Conservation (phyloP, 2,888 invertebrate genomes). For the Clitarchus hookeri region DNA sequence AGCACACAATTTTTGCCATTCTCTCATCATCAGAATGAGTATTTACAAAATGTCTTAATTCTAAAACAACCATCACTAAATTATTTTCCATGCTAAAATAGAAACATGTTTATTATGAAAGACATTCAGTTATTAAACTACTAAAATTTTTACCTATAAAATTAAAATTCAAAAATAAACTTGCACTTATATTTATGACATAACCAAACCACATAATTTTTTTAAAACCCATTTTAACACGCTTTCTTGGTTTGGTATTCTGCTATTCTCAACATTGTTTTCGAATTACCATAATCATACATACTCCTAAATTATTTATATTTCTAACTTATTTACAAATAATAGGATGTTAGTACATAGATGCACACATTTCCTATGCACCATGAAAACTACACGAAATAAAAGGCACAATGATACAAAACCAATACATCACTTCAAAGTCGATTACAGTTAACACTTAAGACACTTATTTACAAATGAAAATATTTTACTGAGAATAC, state of each 20-base stretch:
- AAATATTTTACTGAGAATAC: neutral
- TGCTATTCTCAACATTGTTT: neutral
- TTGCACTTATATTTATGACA: neutral
- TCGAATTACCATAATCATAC: neutral
- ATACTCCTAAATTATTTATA: neutral
- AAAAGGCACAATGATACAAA: conserved; percentile 6
- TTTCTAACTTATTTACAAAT: neutral
- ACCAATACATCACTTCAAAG: neutral
- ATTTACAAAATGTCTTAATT: neutral
- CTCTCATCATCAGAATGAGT: neutral
- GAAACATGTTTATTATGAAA: neutral
- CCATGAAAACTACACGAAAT: neutral
- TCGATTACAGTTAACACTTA: neutral
- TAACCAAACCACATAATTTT: neutral
- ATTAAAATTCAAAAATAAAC: neutral
- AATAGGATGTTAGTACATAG: neutral
- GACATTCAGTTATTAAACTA: neutral
- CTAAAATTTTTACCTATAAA: neutral
- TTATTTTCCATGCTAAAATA: neutral
- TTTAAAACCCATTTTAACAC: neutral
- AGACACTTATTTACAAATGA: neutral
- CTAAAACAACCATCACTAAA: neutral
- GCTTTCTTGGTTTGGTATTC: neutral
- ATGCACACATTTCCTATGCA: neutral
- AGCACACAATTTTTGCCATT: neutral